These are phyloP conservation scores for Phocoena sinus DNA, from an alignment of 2,113 vertebrate species.

Conservation along the genomic window DNA sequence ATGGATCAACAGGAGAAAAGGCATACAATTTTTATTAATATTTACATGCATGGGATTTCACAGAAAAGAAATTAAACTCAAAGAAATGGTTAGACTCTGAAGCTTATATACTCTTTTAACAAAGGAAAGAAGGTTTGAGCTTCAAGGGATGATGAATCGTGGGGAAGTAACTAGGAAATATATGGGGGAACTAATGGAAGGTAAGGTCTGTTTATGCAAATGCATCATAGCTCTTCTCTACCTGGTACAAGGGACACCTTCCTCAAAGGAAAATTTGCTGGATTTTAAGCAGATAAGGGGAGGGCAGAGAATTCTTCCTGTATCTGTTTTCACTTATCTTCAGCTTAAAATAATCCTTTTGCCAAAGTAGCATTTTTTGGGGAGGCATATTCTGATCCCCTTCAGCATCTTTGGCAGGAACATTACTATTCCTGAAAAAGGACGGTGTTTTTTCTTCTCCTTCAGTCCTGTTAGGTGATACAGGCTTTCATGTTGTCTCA, in stretches of 20 bases:
- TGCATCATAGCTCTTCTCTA: background rate
- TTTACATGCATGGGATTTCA: background rate
- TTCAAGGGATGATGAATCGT: background rate
- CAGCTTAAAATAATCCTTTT: background rate
- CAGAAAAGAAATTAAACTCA: background rate
- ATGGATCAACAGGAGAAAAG: background rate
- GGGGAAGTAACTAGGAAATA: background rate
- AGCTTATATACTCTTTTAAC: background rate
- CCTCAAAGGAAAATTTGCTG: background rate
- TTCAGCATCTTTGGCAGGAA: background rate
- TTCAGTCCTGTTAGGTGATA: background rate
- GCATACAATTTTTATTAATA: background rate
- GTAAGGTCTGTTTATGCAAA: background rate
- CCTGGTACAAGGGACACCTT: background rate
- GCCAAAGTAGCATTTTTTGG: background rate
- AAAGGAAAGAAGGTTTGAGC: background rate
- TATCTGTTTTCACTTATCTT: background rate
- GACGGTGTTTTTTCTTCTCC: background rate
- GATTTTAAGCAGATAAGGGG: background rate
- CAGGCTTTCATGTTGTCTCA: background rate
- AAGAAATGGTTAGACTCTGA: background rate
- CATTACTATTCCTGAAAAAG: background rate
- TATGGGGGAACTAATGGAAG: background rate
- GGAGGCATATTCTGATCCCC: background rate
- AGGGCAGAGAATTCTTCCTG: background rate